phyloP scores from a whole-genome alignment of 1,140 invertebrate genomes.

The Planococcus citri region DNA sequence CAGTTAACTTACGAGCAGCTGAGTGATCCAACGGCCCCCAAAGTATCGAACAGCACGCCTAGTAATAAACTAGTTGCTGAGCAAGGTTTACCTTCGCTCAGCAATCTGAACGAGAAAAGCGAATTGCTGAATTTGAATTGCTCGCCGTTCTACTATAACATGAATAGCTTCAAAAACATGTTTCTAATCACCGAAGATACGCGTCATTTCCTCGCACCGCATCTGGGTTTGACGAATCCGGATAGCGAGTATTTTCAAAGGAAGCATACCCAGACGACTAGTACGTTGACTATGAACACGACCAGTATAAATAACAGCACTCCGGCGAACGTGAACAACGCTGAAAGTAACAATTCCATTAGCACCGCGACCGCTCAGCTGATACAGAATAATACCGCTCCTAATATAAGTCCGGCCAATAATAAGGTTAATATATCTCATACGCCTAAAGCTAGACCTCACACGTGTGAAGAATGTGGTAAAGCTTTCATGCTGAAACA shows the following conservation, averaged over 20 bases:
- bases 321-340: background rate
- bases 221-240: conserved; percentile 26
- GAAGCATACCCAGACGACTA: conserved; percentile 22
- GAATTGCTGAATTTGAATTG: background rate
- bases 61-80: background rate
- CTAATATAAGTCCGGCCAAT: background rate
- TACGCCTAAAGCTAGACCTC: conserved; percentile 52
- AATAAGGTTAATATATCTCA: background rate
- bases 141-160: conserved; percentile 21
- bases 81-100: background rate
- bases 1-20: background rate
- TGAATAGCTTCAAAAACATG: conserved; percentile 30
- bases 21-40: background rate
- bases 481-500: conserved; percentile 71
- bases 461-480: conserved; percentile 65
- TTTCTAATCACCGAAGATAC: conserved; percentile 32
- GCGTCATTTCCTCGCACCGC: conserved; percentile 30
- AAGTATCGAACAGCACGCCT: background rate
- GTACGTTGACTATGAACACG: conserved; percentile 18
- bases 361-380: conserved; percentile 17
- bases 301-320: conserved; percentile 23
- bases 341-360: conserved; percentile 21
- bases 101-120: conserved; percentile 13
- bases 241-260: conserved; percentile 30
- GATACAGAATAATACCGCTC: conserved; percentile 1